These are phyloP conservation scores for Orthosia cruda DNA, from an alignment of 2,888 invertebrate species.

Conservation along the genomic window DNA sequence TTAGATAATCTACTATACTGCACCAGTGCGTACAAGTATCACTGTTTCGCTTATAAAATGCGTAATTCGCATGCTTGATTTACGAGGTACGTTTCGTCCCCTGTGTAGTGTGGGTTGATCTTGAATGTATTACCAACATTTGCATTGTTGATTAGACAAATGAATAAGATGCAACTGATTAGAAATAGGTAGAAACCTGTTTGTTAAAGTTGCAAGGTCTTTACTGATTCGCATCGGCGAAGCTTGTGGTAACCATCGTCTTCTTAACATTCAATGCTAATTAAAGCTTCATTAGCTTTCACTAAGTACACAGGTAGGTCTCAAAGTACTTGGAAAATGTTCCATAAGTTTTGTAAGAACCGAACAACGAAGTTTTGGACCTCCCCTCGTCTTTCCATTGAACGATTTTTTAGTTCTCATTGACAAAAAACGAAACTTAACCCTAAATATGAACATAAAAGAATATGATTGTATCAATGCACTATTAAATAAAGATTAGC, in stretches of 20 bases:
- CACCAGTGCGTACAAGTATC: neutral
- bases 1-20: too few relatives aligned
- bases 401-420: too few relatives aligned
- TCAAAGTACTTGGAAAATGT: too few relatives aligned
- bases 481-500: slow-evolving; percentile 12
- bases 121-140: slow-evolving; percentile 10
- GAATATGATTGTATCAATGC: neutral
- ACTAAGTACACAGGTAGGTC: too few relatives aligned
- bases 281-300: slow-evolving; percentile 6
- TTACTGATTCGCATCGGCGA: slow-evolving; percentile 10
- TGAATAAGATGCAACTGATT: slow-evolving; percentile 32
- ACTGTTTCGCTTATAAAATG: neutral
- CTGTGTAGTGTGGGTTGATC: slow-evolving; percentile 13
- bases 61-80: neutral
- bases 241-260: neutral
- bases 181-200: neutral
- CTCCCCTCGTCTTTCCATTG: too few relatives aligned
- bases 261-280: slow-evolving; percentile 26
- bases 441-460: too few relatives aligned
- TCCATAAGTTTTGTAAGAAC: too few relatives aligned
- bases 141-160: slow-evolving; percentile 20
- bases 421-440: too few relatives aligned
- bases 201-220: neutral
- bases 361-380: too few relatives aligned
- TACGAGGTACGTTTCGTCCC: too few relatives aligned